Base-by-base conservation (phyloP, 2,888 invertebrate genomes). In the Troides oblongomaculatus region DNA sequence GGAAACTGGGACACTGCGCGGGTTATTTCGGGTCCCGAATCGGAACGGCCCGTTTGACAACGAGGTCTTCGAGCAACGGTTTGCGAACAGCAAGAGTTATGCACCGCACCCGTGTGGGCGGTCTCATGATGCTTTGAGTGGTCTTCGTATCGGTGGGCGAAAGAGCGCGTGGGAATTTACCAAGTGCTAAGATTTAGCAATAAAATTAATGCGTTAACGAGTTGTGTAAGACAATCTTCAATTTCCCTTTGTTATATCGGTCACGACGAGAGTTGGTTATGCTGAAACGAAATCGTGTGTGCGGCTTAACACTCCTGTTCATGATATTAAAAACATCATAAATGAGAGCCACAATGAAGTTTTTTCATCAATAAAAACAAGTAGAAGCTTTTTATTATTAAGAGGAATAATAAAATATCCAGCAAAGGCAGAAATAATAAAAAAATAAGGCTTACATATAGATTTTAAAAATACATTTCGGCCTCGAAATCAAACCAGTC, bases 1-100 rank as follows among this genome's bases (percentile, higher is more conserved):
- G 39, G 78, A 82, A 91, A 85, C 81, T 90, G 84, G 90, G 86
- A 84, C 90, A 86, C 78, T 79, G 81, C 78, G 81, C 84, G 80
- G 75, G 82, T 88, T 91, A 92, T 92, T 91, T 91, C 81, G 83
- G 89, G 84, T 79, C 80, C 82, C 82, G 84, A 92, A 90, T 88
- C 90, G 84, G 89, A 86, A 81, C 90, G 84, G 81, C 84, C 85
- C 84, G 88, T 87, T 88, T 84, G 87, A 86, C 88, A 87, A 87
- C 85, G 85, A 82, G 87, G 88, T 86, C 87, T 86, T 82, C 80
- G 78, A 86, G 79, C 81, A 81, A 75, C 77, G 76, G 78, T 75
- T 81, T 84, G 84, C 83, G 84, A 89, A 86, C 86, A 85, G 85
- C 85, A 85, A 85, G 83, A 76, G 77, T 81, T 82, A 79, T 77